A percentile compares a stretch with the other conserved stretches of the same genome.
Conservation (phyloP, 2,888 invertebrate genomes). For the Heteropelma amictum region DNA sequence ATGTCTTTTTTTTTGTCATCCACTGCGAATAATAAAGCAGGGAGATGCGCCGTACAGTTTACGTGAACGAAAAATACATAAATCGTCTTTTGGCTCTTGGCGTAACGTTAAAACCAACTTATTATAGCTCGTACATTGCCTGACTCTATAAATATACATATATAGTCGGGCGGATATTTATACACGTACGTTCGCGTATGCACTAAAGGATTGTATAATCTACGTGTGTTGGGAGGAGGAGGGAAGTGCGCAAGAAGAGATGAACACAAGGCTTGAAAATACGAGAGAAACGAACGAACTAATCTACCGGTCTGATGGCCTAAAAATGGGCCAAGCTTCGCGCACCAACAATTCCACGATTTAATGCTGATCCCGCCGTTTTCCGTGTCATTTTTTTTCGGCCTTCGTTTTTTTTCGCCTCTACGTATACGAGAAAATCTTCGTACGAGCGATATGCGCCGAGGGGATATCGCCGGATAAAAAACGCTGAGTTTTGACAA, state of each 20-base stretch:
- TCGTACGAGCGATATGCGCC: too few relatives aligned
- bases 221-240: too few relatives aligned
- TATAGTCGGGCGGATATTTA: too few relatives aligned
- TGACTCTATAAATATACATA: neutral
- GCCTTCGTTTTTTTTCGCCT: too few relatives aligned
- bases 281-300: constrained; percentile 31
- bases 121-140: neutral
- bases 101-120: constrained; percentile 6
- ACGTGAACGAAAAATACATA: constrained; percentile 70
- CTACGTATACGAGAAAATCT: too few relatives aligned
- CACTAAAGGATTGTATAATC: too few relatives aligned
- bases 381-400: too few relatives aligned
- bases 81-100: constrained; percentile 61
- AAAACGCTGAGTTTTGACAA: too few relatives aligned
- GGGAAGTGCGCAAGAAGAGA: too few relatives aligned
- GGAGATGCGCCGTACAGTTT: constrained; percentile 57
- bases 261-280: too few relatives aligned
- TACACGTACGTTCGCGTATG: too few relatives aligned
- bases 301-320: constrained; percentile 36
- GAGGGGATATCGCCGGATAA: too few relatives aligned
- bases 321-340: neutral
- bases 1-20: constrained; percentile 74
- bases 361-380: constrained; percentile 41
- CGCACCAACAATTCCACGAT: neutral
- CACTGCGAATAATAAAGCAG: constrained; percentile 73